phyloP scores from a whole-genome alignment of 1,140 invertebrate genomes.

The Gryllus bimaculatus region DNA sequence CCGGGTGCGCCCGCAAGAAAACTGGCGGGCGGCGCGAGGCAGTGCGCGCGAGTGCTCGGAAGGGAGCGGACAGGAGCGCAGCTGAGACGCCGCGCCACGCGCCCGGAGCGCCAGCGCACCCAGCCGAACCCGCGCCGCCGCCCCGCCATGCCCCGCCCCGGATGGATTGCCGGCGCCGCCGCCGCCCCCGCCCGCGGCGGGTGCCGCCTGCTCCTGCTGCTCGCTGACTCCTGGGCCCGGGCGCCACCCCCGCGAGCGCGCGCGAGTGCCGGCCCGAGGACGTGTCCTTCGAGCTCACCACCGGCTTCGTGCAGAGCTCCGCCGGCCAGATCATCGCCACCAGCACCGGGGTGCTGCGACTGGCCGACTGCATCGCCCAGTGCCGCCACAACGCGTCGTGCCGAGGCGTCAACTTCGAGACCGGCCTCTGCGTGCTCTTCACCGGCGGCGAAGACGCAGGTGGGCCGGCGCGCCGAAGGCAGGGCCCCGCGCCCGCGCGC shows the following conservation, averaged over 20 bases:
- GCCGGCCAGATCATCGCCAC: constrained; percentile 38
- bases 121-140: too few relatives aligned
- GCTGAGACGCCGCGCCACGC: not conserved
- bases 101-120: too few relatives aligned
- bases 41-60: not conserved
- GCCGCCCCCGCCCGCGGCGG: too few relatives aligned
- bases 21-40: not conserved
- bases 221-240: too few relatives aligned
- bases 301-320: constrained; percentile 40
- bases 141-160: too few relatives aligned
- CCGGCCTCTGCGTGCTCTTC: constrained; percentile 43
- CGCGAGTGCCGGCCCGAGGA: constrained; percentile 24
- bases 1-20: not conserved
- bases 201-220: too few relatives aligned
- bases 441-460: constrained; percentile 28
- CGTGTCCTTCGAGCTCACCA: constrained; percentile 40
- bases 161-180: too few relatives aligned
- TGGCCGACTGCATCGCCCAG: constrained; percentile 38
- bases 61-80: not conserved
- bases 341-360: constrained; percentile 37
- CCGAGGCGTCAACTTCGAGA: constrained; percentile 42
- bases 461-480: not conserved
- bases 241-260: not conserved
- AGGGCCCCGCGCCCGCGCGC: too few relatives aligned
- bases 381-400: constrained; percentile 37